These are phyloP conservation scores for Delichon dasypus DNA, from an alignment of 2,797 vertebrate species.

Conservation along the genomic window DNA sequence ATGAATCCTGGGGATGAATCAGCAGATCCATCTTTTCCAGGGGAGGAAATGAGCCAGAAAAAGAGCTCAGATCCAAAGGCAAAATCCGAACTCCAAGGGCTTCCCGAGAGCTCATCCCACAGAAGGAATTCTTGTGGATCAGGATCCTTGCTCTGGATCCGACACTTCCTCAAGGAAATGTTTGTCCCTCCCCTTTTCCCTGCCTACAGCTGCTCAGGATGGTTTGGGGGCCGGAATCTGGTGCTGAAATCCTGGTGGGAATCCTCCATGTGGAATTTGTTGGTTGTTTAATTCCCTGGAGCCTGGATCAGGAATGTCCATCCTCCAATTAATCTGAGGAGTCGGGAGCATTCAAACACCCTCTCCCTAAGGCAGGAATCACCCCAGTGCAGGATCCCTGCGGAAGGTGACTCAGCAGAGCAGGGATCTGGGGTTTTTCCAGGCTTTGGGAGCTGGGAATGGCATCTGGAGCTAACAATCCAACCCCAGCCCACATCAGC, in stretches of 20 bases:
- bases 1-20: neutral
- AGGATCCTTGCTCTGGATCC: neutral
- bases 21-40: neutral
- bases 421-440: neutral
- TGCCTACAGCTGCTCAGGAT: neutral
- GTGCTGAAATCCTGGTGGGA: neutral
- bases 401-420: neutral
- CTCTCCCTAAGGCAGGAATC: neutral
- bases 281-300: neutral
- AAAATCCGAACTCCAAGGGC: neutral
- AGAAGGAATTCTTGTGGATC: neutral
- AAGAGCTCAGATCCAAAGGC: neutral
- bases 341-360: rapidly evolving
- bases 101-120: neutral
- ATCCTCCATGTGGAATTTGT: rapidly evolving
- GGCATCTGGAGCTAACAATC: neutral
- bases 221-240: neutral
- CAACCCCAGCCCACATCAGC: neutral
- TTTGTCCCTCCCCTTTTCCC: neutral
- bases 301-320: neutral
- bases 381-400: too few species aligned
- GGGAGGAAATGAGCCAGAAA: neutral
- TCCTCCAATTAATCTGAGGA: neutral
- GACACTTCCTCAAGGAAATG: neutral
- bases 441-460: neutral